These are phyloP conservation scores for Etia nguti DNA, from an alignment of 2,113 vertebrate genomes.

Conservation along the genomic window DNA sequence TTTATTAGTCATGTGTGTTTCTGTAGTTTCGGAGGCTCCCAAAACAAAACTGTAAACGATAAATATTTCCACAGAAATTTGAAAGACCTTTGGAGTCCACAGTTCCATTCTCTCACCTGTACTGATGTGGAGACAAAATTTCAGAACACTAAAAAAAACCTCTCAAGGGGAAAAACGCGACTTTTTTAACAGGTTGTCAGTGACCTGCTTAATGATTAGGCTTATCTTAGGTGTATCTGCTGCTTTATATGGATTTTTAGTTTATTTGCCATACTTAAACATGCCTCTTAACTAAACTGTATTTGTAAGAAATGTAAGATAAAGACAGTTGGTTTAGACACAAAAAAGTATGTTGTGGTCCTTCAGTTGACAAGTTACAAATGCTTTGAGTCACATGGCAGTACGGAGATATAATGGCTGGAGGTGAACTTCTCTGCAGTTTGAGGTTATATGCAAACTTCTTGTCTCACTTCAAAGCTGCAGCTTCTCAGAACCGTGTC, in stretches of 20 bases:
- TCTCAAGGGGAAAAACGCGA: neutral
- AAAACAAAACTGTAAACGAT: neutral
- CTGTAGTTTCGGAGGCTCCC: neutral
- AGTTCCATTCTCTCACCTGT: neutral
- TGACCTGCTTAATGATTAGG: neutral
- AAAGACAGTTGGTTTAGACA: neutral
- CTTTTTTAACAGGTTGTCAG: neutral
- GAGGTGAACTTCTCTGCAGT: neutral
- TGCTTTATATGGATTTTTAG: too few species aligned
- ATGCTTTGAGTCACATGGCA: neutral
- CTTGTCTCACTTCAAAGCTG: neutral
- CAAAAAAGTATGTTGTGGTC: neutral
- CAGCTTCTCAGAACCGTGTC: neutral
- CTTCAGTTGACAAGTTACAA: neutral
- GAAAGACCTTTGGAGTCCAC: neutral
- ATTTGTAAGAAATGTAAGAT: neutral
- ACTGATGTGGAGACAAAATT: neutral
- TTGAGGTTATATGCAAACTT: neutral
- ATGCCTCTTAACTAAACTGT: neutral
- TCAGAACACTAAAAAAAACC: neutral
- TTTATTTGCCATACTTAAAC: neutral
- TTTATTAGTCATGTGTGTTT: neutral
- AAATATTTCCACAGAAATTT: neutral
- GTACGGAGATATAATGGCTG: accelerated
- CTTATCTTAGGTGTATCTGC: neutral